phyloP scores from a whole-genome alignment of 2,888 invertebrate species.

The Ditula angustiorana region DNA sequence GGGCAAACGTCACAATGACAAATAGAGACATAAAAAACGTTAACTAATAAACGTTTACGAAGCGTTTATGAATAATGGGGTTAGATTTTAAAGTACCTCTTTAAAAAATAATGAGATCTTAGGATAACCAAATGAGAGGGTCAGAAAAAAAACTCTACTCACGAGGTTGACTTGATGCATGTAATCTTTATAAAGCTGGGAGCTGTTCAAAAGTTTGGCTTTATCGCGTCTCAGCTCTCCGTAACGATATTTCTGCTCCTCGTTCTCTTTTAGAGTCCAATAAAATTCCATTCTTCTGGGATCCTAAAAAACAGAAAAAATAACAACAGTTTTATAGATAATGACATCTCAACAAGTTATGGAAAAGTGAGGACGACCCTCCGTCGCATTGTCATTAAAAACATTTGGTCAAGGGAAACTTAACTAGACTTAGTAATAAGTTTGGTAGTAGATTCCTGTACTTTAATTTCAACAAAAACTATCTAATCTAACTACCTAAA shows the following conservation, averaged over 20 bases:
- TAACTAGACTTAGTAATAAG: too few relatives aligned
- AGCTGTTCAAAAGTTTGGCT: slow-evolving; percentile 58
- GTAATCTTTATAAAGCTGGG: slow-evolving; percentile 60
- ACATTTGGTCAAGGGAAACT: too few relatives aligned
- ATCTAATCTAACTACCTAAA: too few relatives aligned
- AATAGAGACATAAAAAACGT: too few relatives aligned
- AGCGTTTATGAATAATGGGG: too few relatives aligned
- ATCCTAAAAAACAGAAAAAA: slow-evolving; percentile 55
- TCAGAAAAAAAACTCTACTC: slow-evolving; percentile 44
- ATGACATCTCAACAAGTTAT: not conserved
- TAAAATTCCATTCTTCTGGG: slow-evolving; percentile 71
- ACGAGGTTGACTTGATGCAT: slow-evolving; percentile 67
- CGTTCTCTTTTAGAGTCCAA: slow-evolving; percentile 71
- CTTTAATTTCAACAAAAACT: too few relatives aligned
- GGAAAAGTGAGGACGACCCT: too few relatives aligned
- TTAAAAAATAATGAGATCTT: not conserved
- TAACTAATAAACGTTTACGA: too few relatives aligned
- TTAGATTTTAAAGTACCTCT: not conserved
- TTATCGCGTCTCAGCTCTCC: slow-evolving; percentile 65
- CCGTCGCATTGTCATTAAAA: too few relatives aligned
- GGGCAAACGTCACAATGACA: too few relatives aligned
- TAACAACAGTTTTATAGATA: not conserved
- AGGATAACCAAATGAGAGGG: too few relatives aligned
- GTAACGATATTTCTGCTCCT: slow-evolving; percentile 70
- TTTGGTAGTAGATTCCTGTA: too few relatives aligned